These are phyloP conservation scores for Gephyroberyx darwinii DNA, from an alignment of 2,797 vertebrate species.

Conservation along the genomic window DNA sequence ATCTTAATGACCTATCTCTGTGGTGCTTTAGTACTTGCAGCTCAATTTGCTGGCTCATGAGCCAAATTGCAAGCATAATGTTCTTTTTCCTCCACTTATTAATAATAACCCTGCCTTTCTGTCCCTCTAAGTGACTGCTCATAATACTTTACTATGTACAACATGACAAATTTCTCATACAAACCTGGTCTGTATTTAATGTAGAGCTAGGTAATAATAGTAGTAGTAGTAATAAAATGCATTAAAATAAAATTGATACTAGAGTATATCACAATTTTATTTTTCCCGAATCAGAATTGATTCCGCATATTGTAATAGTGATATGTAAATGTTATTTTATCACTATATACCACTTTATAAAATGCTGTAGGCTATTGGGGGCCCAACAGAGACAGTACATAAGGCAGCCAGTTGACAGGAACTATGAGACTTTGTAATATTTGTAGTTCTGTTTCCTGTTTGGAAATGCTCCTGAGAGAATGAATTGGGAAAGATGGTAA, in stretches of 20 bases:
- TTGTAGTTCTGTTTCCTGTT: no score
- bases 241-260: neutral
- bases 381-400: no score
- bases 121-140: conserved; percentile 55
- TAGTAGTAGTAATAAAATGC: neutral
- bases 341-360: no score
- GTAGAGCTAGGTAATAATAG: conserved; percentile 23
- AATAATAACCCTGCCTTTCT: conserved; percentile 71
- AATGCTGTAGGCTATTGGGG: no score
- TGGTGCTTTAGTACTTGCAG: conserved; percentile 69
- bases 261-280: neutral
- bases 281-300: neutral
- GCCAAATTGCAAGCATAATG: conserved; percentile 71
- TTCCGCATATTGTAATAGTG: no score
- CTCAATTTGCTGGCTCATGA: conserved; percentile 79
- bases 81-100: conserved; percentile 74
- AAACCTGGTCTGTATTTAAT: conserved; percentile 14
- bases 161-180: conserved; percentile 45
- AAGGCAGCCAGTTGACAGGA: no score
- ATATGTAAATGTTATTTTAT: no score
- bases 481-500: no score
- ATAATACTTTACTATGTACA: conserved; percentile 64
- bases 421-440: no score
- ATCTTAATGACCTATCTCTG: conserved; percentile 73
- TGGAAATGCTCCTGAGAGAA: no score